Conservation (phyloP, 2,113 vertebrate genomes). For the Argyrosomus japonicus region DNA sequence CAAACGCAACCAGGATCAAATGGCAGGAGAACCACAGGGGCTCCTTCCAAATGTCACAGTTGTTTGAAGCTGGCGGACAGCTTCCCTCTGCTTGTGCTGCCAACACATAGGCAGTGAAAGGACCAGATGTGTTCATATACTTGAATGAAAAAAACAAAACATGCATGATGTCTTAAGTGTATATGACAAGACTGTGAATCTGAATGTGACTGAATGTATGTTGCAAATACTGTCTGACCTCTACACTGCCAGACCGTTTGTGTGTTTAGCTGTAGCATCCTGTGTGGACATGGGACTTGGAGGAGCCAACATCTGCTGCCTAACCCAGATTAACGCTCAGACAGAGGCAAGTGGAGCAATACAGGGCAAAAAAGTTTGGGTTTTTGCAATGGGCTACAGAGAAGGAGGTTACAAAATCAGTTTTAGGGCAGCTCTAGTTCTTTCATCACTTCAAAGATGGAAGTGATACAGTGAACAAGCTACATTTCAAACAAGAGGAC, state of each 20-base stretch:
- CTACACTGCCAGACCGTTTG: constrained; percentile 15
- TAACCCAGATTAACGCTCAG: constrained; percentile 70
- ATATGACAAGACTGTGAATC: constrained; percentile 25
- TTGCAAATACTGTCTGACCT: constrained; percentile 25
- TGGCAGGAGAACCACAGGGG: constrained; percentile 73
- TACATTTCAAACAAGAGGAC: background rate
- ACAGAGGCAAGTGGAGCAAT: constrained; percentile 63
- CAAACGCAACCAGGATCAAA: constrained; percentile 79
- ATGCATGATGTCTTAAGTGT: constrained; percentile 19
- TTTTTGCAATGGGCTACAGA: constrained; percentile 42
- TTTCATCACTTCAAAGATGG: constrained; percentile 15
- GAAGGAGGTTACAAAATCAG: constrained; percentile 38
- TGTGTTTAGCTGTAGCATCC: constrained; percentile 46
- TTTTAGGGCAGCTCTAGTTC: constrained; percentile 18
- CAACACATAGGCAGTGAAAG: constrained; percentile 62
- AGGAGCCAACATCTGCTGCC: constrained; percentile 67
- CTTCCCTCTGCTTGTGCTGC: constrained; percentile 64
- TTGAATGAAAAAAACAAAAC: constrained; percentile 32
- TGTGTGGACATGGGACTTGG: constrained; percentile 48
- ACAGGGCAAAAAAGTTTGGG: constrained; percentile 38
- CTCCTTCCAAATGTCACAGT: constrained; percentile 82
- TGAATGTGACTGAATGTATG: constrained; percentile 21
- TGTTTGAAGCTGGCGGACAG: constrained; percentile 76
- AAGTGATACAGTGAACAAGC: constrained; percentile 1
- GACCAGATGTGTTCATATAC: constrained; percentile 68